Evolutionary conservation across 35 echinoderm and acorn worm genomes (phyloP).

Genomic region (Ptychodera flava): DNA sequence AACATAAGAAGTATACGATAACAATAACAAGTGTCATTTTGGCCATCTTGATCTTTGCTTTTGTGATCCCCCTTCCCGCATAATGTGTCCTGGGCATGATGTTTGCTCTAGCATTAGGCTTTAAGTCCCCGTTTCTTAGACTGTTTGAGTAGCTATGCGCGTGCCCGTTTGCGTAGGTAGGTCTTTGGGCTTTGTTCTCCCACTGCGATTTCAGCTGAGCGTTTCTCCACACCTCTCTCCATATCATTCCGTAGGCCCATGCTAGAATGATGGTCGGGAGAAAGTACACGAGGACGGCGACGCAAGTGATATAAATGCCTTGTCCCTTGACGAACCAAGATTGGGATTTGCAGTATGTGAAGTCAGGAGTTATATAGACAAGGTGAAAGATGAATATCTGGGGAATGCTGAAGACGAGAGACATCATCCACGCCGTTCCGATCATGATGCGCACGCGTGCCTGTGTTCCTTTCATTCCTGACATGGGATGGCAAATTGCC

Average conservation of each 20-base stretch:
- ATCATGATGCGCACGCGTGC: conserved; percentile 80
- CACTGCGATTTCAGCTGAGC: neutral
- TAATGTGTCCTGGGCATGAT: conserved; percentile 43
- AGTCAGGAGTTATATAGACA: neutral
- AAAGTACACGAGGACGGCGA: conserved; percentile 42
- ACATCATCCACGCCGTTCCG: conserved; percentile 43
- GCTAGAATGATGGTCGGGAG: conserved; percentile 57
- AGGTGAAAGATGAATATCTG: conserved; percentile 54
- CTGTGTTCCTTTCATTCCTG: conserved; percentile 62
- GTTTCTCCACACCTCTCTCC: conserved; percentile 69
- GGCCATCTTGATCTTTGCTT: conserved; percentile 84
- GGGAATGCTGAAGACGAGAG: conserved; percentile 57
- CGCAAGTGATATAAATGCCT: conserved; percentile 50
- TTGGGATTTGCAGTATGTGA: neutral
- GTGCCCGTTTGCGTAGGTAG: neutral
- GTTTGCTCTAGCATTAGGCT: neutral
- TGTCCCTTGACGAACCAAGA: neutral
- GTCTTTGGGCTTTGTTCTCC: neutral
- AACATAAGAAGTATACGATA: conserved; percentile 59
- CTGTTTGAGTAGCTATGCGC: neutral
- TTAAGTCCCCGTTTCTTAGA: neutral
- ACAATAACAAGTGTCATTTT: conserved; percentile 97
- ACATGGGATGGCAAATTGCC: conserved; percentile 94
- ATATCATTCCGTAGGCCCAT: conserved; percentile 67
- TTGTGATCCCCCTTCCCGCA: conserved; percentile 57